Percentiles rank a stretch among this genome's conserved stretches.
These are phyloP conservation scores for Spisula subtruncata DNA, from an alignment of 2,888 invertebrate genomes.

Conservation along the genomic window DNA sequence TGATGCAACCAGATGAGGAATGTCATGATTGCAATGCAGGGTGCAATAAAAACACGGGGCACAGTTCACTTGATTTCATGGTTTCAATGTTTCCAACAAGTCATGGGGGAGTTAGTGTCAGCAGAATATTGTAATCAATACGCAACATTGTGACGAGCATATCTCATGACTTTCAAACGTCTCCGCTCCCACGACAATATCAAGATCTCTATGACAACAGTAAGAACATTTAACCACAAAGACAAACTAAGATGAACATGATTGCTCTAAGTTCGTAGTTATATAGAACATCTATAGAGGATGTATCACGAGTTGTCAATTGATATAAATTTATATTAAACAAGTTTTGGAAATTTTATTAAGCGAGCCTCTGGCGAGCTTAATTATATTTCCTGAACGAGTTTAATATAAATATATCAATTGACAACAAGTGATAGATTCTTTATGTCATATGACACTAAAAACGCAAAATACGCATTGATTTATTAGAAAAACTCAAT, in stretches of 20 bases:
- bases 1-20: background rate
- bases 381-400: too few species aligned
- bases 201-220: background rate
- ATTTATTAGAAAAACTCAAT: too few species aligned
- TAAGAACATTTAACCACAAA: background rate
- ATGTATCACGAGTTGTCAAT: too few species aligned
- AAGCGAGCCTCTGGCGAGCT: too few species aligned
- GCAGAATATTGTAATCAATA: background rate
- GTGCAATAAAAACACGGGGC: background rate
- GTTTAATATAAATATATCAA: too few species aligned
- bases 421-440: too few species aligned
- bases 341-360: too few species aligned
- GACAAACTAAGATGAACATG: background rate
- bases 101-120: conserved; percentile 5
- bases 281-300: too few species aligned
- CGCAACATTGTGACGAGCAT: background rate
- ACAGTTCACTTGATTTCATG: background rate
- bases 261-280: too few species aligned
- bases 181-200: background rate
- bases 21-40: background rate
- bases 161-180: background rate
- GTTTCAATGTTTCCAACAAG: background rate
- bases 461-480: too few species aligned
- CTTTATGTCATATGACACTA: too few species aligned
- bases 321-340: too few species aligned